These are phyloP conservation scores for Drosophila dunni DNA, from an alignment of 1,140 invertebrate genomes.

Conservation along the genomic window DNA sequence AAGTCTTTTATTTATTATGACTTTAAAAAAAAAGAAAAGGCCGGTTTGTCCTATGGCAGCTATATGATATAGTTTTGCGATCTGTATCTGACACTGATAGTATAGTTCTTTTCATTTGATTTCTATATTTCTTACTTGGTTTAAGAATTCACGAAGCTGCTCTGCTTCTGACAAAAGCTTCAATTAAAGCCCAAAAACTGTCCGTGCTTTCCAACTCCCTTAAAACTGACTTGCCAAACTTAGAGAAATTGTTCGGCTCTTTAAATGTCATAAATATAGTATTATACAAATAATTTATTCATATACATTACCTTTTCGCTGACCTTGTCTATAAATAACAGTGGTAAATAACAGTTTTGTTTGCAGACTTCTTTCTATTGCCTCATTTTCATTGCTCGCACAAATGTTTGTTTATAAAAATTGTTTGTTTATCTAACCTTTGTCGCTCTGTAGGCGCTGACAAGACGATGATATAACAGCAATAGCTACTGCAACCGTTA, in stretches of 20 bases:
- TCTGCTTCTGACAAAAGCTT: no score
- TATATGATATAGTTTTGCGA: no score
- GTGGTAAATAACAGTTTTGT: not conserved
- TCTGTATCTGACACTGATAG: no score
- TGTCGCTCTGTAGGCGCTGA: slow-evolving; percentile 12
- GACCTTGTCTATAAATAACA: slow-evolving; percentile 17
- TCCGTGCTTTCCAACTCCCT: no score
- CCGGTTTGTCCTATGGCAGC: no score
- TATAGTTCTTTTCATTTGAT: no score
- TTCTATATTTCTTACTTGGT: no score
- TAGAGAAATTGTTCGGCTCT: not conserved
- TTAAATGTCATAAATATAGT: no score
- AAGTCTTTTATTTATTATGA: no score
- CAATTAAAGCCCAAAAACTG: no score
- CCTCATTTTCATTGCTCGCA: slow-evolving; percentile 17
- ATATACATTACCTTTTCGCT: not conserved
- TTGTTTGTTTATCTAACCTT: slow-evolving; percentile 72
- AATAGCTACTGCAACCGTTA: slow-evolving; percentile 10
- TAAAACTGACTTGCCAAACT: not conserved
- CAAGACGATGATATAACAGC: slow-evolving; percentile 56
- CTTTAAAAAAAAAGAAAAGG: no score
- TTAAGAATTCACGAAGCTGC: no score
- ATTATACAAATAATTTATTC: not conserved
- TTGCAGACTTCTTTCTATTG: slow-evolving; percentile 15
- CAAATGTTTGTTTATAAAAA: slow-evolving; percentile 20